A percentile compares a stretch with the other conserved stretches of the same genome.
Conservation (phyloP, 2,797 vertebrate species). For the Lagodon rhomboides region DNA sequence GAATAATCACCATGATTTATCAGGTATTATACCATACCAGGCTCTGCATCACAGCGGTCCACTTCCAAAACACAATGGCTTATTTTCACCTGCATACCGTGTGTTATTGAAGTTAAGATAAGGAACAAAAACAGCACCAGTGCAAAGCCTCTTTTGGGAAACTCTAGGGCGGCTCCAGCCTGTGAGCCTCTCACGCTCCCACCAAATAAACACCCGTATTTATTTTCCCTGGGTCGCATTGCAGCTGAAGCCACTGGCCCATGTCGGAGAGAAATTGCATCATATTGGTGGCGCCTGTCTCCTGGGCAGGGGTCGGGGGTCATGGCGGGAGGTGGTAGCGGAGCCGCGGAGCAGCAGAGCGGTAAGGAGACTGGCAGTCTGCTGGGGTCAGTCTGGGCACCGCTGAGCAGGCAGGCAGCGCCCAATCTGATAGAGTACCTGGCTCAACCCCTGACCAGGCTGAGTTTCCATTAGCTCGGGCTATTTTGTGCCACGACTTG, state of each 20-base stretch:
- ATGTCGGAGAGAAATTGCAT: conserved; percentile 71
- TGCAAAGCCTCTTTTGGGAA: conserved; percentile 47
- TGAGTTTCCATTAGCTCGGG: conserved; percentile 42
- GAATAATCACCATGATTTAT: conserved; percentile 11
- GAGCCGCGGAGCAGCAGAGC: conserved; percentile 67
- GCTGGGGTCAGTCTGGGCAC: conserved; percentile 71
- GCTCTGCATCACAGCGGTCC: conserved; percentile 3
- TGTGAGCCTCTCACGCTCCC: conserved; percentile 47
- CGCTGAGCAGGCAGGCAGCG: conserved; percentile 42
- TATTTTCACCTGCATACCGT: conserved; percentile 21
- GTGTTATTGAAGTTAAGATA: conserved; percentile 33
- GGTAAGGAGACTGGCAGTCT: conserved; percentile 76
- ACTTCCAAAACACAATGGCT: conserved; percentile 11
- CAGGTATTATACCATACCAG: not conserved
- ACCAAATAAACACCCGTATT: conserved; percentile 73
- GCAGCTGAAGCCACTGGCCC: conserved; percentile 62
- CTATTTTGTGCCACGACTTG: conserved; percentile 36
- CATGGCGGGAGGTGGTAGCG: conserved; percentile 66
- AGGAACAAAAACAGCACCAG: conserved; percentile 13
- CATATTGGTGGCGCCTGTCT: conserved; percentile 75
- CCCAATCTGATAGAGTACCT: conserved; percentile 45
- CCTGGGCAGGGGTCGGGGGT: conserved; percentile 76
- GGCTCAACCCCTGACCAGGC: conserved; percentile 39
- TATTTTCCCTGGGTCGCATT: conserved; percentile 73
- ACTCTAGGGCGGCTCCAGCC: conserved; percentile 15